Conservation (phyloP, 2,888 invertebrate genomes). For the Oscheius sp. region DNA sequence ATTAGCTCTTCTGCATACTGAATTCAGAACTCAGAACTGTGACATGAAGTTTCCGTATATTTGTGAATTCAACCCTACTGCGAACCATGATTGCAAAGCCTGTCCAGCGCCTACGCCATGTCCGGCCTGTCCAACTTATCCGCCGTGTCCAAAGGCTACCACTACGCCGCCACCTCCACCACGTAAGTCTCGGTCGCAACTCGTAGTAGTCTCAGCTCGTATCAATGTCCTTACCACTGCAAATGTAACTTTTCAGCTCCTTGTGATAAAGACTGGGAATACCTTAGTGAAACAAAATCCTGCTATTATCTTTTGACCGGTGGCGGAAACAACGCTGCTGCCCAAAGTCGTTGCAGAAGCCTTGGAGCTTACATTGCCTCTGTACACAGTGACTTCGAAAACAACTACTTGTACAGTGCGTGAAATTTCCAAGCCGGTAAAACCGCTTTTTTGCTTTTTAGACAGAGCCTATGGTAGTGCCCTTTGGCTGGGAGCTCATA, state of each 20-base stretch:
- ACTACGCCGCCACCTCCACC: not conserved
- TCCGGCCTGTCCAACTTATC: constrained; percentile 6
- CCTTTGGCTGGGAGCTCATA: constrained; percentile 4
- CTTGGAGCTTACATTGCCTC: constrained; percentile 3
- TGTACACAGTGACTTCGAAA: not conserved
- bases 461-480: not conserved
- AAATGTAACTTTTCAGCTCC: too few species aligned
- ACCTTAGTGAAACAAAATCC: too few species aligned
- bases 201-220: too few species aligned
- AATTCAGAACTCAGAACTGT: not conserved
- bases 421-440: not conserved
- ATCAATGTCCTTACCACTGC: too few species aligned
- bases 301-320: too few species aligned
- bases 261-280: too few species aligned
- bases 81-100: not conserved
- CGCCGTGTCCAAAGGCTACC: not conserved
- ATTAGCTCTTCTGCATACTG: too few species aligned
- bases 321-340: not conserved
- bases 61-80: constrained; percentile 10
- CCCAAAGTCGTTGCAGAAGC: not conserved
- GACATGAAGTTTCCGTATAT: constrained; percentile 1
- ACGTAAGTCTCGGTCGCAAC: too few species aligned
- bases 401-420: not conserved
- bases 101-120: constrained; percentile 2
- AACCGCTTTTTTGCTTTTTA: not conserved